phyloP scores from a whole-genome alignment of 2,797 vertebrate genomes.

The Enteromius afrohamiltoni region DNA sequence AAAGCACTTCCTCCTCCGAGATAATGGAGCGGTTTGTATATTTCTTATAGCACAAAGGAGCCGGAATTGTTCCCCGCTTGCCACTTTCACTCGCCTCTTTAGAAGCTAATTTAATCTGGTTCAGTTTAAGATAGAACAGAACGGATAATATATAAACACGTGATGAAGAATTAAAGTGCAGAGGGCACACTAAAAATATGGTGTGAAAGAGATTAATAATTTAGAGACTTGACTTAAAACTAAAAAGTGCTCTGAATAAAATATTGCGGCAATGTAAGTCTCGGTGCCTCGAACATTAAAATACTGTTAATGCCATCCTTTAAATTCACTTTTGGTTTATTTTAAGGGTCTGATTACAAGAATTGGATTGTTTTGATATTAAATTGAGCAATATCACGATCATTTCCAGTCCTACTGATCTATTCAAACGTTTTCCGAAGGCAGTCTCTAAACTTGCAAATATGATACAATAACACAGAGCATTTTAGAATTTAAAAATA shows the following conservation, averaged over 20 bases:
- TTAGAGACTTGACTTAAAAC: constrained; percentile 1
- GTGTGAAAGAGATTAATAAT: constrained; percentile 11
- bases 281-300: neutral
- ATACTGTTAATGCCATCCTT: neutral
- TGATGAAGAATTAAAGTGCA: neutral
- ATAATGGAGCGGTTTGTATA: constrained; percentile 73
- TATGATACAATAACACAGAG: no score
- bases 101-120: constrained; percentile 71
- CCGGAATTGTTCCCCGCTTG: constrained; percentile 72
- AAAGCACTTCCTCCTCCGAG: constrained; percentile 82
- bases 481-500: no score
- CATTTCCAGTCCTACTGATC: neutral
- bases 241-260: neutral
- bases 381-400: neutral
- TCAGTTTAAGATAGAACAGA: constrained; percentile 33
- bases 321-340: neutral
- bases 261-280: neutral
- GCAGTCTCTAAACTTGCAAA: neutral
- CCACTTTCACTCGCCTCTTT: constrained; percentile 54
- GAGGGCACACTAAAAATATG: constrained; percentile 14
- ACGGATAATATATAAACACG: neutral
- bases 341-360: neutral
- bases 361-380: neutral
- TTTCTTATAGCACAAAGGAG: constrained; percentile 70
- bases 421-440: neutral